Conservation (phyloP, 2,113 vertebrate species). For the Ailurus styani region DNA sequence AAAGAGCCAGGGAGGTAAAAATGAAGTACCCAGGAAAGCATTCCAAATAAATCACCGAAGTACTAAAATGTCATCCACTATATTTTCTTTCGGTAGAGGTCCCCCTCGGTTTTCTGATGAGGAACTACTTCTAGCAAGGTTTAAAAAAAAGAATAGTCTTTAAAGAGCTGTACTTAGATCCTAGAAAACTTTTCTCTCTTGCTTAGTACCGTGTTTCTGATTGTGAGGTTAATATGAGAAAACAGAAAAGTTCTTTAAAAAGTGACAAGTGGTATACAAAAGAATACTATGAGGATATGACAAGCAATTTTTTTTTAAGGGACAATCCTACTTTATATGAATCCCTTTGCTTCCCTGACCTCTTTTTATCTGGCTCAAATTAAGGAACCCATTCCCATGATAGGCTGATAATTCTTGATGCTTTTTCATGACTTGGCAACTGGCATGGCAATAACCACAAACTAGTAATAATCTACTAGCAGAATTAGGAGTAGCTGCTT, state of each 20-base stretch:
- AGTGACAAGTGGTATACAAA: background rate
- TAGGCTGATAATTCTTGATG: background rate
- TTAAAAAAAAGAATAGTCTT: background rate
- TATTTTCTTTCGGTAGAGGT: background rate
- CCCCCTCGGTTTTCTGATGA: background rate
- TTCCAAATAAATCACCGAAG: background rate
- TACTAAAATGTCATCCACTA: background rate
- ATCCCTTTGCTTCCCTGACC: background rate
- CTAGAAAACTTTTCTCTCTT: conserved; percentile 20
- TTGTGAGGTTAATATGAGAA: background rate
- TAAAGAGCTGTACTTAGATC: background rate
- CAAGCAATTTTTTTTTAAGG: background rate
- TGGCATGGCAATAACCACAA: background rate
- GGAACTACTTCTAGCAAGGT: background rate
- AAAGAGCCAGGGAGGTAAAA: conserved; percentile 20
- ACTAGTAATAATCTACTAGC: background rate
- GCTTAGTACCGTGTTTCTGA: background rate
- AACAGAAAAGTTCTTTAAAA: conserved; percentile 29
- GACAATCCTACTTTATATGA: background rate
- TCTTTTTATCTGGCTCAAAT: conserved; percentile 14
- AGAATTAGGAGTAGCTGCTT: conserved; percentile 17
- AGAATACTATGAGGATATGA: background rate
- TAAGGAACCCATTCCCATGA: background rate
- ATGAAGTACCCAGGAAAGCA: background rate
- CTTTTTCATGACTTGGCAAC: background rate